These are phyloP conservation scores for Palaemon carinicauda DNA, from an alignment of 1,140 invertebrate species.

Conservation along the genomic window DNA sequence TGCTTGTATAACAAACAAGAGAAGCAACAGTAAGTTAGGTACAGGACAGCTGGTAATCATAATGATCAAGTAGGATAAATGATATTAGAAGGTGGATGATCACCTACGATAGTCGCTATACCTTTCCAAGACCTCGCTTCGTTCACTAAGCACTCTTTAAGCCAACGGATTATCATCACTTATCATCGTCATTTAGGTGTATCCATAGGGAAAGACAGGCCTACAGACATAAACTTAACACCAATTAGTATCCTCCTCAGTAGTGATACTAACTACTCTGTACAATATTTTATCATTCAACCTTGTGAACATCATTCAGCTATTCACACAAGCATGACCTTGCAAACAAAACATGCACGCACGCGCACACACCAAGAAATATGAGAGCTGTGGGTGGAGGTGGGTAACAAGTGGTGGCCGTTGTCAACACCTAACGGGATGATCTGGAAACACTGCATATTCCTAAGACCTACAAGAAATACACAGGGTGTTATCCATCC, in stretches of 20 bases:
- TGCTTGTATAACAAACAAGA: conserved; percentile 6
- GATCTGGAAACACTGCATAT: conserved; percentile 46
- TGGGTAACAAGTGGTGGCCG: conserved; percentile 47
- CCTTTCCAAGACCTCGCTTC: not conserved
- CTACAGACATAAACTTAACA: conserved; percentile 51
- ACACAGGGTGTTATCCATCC: conserved; percentile 34
- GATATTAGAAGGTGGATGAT: conserved; percentile 42
- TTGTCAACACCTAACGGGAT: conserved; percentile 39
- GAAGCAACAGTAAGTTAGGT: conserved; percentile 20
- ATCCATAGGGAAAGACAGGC: conserved; percentile 44
- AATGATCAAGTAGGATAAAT: not conserved
- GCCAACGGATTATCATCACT: not conserved
- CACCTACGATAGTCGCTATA: conserved; percentile 19
- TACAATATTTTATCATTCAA: conserved; percentile 5
- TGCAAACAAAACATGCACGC: not conserved
- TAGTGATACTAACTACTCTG: conserved; percentile 28
- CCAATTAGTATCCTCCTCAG: conserved; percentile 35
- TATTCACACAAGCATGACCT: not conserved
- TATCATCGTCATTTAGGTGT: not conserved
- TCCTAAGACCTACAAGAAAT: conserved; percentile 33
- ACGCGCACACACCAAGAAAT: not conserved
- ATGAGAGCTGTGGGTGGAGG: conserved; percentile 36
- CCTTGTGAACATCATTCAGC: not conserved
- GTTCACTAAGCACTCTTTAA: not conserved
- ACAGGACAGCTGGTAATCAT: conserved; percentile 35